A percentile compares a stretch with the other conserved stretches of the same genome.
Conservation (phyloP, 2,888 invertebrate species). For the Scaptomyza flava region DNA sequence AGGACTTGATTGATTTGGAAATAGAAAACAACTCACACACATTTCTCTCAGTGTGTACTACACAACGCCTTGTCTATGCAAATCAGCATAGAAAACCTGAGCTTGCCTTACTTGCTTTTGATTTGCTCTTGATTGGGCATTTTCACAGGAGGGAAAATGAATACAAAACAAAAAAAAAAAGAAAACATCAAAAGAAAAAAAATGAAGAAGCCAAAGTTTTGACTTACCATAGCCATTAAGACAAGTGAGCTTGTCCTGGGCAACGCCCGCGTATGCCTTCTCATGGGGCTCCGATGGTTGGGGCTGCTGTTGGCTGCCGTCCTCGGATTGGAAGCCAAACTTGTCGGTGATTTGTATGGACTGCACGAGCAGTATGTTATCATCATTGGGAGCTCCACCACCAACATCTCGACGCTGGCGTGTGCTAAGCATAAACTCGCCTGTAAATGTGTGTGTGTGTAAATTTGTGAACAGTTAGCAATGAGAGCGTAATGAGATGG, state of each 20-base stretch:
- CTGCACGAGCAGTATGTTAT: constrained; percentile 95
- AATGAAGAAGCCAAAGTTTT: not conserved
- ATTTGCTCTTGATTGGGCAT: constrained; percentile 75
- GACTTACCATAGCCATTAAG: constrained; percentile 85
- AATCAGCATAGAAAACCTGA: constrained; percentile 45
- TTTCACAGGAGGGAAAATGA: constrained; percentile 64
- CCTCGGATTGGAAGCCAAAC: constrained; percentile 91
- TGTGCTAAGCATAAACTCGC: constrained; percentile 76
- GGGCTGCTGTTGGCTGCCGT: constrained; percentile 84
- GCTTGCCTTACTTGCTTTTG: constrained; percentile 45
- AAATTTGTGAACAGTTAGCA: constrained; percentile 53
- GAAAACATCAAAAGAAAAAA: too few relatives aligned
- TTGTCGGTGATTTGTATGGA: constrained; percentile 97
- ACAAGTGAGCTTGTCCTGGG: constrained; percentile 85
- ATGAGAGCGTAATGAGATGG: constrained; percentile 25
- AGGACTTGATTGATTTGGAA: too few relatives aligned
- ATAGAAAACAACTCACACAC: not conserved
- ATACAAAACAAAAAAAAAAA: not conserved
- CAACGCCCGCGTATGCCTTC: constrained; percentile 89
- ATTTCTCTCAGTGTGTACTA: constrained; percentile 1
- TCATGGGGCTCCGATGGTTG: constrained; percentile 86
- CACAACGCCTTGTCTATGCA: constrained; percentile 70
- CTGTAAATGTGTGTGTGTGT: constrained; percentile 43
- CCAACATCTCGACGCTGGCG: constrained; percentile 67
- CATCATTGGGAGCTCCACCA: constrained; percentile 85